phyloP scores from a whole-genome alignment of 2,113 vertebrate genomes.

The Triplophysa rosa region DNA sequence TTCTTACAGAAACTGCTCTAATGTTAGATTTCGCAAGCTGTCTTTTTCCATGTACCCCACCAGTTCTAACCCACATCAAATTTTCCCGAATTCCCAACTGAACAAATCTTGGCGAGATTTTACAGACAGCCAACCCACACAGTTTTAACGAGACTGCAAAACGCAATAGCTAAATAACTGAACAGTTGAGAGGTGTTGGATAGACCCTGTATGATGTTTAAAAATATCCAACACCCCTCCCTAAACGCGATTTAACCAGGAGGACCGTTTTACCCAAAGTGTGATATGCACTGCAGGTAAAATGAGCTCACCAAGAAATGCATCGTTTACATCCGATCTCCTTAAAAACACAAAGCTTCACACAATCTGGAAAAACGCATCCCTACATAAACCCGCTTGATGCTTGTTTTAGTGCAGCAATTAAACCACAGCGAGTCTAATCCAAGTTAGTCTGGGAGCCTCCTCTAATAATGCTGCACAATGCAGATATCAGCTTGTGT shows the following conservation, averaged over 20 bases:
- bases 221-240: background rate
- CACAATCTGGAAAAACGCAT: constrained; percentile 16
- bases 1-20: background rate
- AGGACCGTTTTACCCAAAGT: constrained; percentile 12
- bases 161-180: constrained; percentile 1
- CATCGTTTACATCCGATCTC: background rate
- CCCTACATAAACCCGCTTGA: background rate
- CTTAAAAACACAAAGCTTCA: background rate
- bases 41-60: background rate
- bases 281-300: constrained; percentile 2
- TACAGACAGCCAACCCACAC: constrained; percentile 34
- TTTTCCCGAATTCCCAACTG: constrained; percentile 4
- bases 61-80: constrained; percentile 32
- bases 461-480: background rate
- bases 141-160: constrained; percentile 15
- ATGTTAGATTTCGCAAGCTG: constrained; percentile 21
- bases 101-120: constrained; percentile 17
- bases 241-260: background rate
- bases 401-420: constrained; percentile 36
- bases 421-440: constrained; percentile 33
- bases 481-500: constrained; percentile 3
- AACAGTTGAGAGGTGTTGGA: background rate
- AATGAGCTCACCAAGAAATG: constrained; percentile 6
- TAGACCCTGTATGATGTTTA: background rate
- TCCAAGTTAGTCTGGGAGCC: constrained; percentile 10